Evolutionary conservation across 2,797 vertebrate species (phyloP), one percentile per base, ranked within the genome.

Genomic region (Periparus ater): DNA sequence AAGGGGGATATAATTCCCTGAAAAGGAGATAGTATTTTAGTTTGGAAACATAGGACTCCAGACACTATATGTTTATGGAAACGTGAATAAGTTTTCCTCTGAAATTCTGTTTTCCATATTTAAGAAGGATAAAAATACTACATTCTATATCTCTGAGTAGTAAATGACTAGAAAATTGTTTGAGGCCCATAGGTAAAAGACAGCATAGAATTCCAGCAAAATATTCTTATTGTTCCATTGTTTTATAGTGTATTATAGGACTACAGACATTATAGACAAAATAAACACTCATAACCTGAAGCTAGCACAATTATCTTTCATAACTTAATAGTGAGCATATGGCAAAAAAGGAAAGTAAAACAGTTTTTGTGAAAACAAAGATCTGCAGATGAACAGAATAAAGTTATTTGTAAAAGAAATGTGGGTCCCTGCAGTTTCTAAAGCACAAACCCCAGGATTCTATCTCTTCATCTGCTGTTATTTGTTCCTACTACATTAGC

Each of bases 271-370:
- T 40, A 65, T 30, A 90, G n/a, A 15, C 40, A 88, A 90, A 88
- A 78, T 34, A 90, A 91, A 3, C 2, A 12, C 40, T 76, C 19
- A 54, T 47, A 90, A 94, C 54, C n/a, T 79, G 44, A 78, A 93
- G 16, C 7, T 36, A 88, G 11, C 11, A 60, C 17, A 74, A 77
- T 54, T 89, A 70, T 91, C 90, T 94, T 85, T 91, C 30, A 25
- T 92, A 63, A 61, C 47, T 94, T 89, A 94, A 93, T 93, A 91
- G 91, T 50, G 17, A 92, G 4, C 45, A 67, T 61, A 82, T 67
- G 53, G 32, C 42, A 86, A 76, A 90, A 85, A 95, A 88, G 66
- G 44, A 51, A 96, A 91, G 19, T 11, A 88, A 66, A 91, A 63
- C 14, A 57, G 16, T 34, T 93, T 95, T 82, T 40, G 2, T 63